Conservation (phyloP, 2,888 invertebrate genomes). For the Pocota personata region DNA sequence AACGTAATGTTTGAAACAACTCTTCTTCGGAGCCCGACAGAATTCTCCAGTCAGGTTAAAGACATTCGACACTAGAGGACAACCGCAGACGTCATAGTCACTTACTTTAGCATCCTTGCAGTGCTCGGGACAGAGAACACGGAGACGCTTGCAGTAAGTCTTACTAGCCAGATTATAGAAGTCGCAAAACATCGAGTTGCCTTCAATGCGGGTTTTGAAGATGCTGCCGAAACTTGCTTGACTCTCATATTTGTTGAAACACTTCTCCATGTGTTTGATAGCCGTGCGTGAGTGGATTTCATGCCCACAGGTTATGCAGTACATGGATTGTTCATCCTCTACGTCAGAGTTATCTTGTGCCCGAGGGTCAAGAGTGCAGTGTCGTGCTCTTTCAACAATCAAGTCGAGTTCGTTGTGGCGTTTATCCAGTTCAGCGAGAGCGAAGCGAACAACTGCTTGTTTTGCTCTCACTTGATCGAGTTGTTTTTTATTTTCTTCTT, state of each 20-base stretch:
- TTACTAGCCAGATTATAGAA: slow-evolving; percentile 94
- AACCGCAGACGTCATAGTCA: slow-evolving; percentile 95
- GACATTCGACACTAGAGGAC: slow-evolving; percentile 92
- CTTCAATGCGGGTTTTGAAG: slow-evolving; percentile 96
- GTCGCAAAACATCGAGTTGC: slow-evolving; percentile 98
- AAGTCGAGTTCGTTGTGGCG: slow-evolving; percentile 91
- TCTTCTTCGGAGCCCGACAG: slow-evolving; percentile 94
- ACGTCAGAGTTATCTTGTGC: slow-evolving; percentile 86
- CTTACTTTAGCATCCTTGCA: slow-evolving; percentile 96
- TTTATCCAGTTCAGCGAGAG: slow-evolving; percentile 91
- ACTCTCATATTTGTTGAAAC: slow-evolving; percentile 98
- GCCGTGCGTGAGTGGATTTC: slow-evolving; percentile 96
- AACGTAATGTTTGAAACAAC: slow-evolving; percentile 94
- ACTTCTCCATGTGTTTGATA: slow-evolving; percentile 98
- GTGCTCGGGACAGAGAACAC: slow-evolving; percentile 98
- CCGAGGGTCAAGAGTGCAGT: slow-evolving; percentile 87
- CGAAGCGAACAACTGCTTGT: slow-evolving; percentile 90
- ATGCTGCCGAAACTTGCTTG: slow-evolving; percentile 98
- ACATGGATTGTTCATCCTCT: slow-evolving; percentile 89
- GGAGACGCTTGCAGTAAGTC: slow-evolving; percentile 97
- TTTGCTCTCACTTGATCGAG: slow-evolving; percentile 90
- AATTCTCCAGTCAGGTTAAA: slow-evolving; percentile 94
- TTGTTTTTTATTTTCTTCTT: slow-evolving; percentile 89
- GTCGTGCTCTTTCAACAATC: slow-evolving; percentile 90
- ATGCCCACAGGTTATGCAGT: slow-evolving; percentile 98